Evolutionary conservation across 2,888 invertebrate genomes (phyloP), one percentile per base, ranked within the genome.

Genomic region (Ochropleura leucogaster): DNA sequence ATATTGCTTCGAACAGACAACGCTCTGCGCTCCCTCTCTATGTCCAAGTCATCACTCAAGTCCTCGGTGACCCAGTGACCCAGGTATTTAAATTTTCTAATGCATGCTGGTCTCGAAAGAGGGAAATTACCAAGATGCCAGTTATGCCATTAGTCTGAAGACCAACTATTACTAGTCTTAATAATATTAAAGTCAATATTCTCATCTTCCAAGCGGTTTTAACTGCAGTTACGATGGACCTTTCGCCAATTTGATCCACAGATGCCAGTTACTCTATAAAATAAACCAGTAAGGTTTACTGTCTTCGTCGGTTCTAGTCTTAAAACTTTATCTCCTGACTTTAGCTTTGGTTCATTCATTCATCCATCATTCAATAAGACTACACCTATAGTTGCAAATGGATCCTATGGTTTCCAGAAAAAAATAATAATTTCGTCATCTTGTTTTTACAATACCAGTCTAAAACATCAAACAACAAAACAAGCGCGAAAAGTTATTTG

Each of bases 231-330:
- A 30, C 59, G n/a, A 40, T 64, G 20, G 9, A 75, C 53, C 47
- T 67, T 62, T 62, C 40, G 49, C 51, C 40, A 76, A 76, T 69
- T 74, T 59, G 12, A 40, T 72, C 66, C 44, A 68, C 42, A 63
- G 73, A 68, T 65, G 49, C 10, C 40, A 68, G 16, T 74, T 74
- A 53, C 42, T 3, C 51, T 47, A 18, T 78, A 57, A 59, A 46
- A 65, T 16, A 46, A 51, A 68, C 68, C 44, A 47, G 59, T 60
- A 65, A 55, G n/a, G 14, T 47, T 30, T n/a, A 65, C 64, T 73
- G 46, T 55, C 49, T 62, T 46, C 20, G 30, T 30, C 30, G 12
- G 47, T 46, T 71, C 42, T 62, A 75, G 65, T 67, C 9, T 62
- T 68, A 16, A 68, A 68, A 62, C 42, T n/a, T 51, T 18, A 7